phyloP scores from a whole-genome alignment of 2,113 vertebrate genomes.

The Oceanodroma tethys region DNA sequence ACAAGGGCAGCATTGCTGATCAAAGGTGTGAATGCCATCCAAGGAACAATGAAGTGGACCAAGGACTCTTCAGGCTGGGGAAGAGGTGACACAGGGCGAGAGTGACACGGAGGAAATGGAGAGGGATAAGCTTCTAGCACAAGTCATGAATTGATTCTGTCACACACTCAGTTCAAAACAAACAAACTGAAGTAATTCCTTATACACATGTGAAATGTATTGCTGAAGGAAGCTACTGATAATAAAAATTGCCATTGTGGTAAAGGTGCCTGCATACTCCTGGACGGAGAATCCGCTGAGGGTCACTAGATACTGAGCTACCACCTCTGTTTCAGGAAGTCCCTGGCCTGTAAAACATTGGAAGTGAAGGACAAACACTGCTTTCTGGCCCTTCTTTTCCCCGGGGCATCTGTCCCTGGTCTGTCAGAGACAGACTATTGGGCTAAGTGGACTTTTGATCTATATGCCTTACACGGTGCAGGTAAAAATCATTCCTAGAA shows the following conservation, averaged over 20 bases:
- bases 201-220: accelerated
- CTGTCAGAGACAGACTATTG: background rate
- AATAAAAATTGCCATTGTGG: background rate
- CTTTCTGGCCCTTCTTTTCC: background rate
- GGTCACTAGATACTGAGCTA: background rate
- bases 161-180: background rate
- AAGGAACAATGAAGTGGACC: background rate
- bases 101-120: background rate
- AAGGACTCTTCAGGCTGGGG: background rate
- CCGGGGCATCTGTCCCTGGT: accelerated
- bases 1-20: background rate
- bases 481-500: background rate
- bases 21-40: background rate
- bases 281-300: background rate
- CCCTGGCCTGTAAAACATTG: background rate
- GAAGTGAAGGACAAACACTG: background rate
- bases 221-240: background rate
- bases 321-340: background rate
- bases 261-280: background rate
- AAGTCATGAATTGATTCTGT: background rate
- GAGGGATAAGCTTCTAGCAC: background rate
- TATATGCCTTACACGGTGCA: background rate
- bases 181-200: background rate
- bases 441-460: background rate
- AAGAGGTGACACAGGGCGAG: background rate